Conservation (phyloP, 2,797 vertebrate genomes). For the Dallia pectoralis region DNA sequence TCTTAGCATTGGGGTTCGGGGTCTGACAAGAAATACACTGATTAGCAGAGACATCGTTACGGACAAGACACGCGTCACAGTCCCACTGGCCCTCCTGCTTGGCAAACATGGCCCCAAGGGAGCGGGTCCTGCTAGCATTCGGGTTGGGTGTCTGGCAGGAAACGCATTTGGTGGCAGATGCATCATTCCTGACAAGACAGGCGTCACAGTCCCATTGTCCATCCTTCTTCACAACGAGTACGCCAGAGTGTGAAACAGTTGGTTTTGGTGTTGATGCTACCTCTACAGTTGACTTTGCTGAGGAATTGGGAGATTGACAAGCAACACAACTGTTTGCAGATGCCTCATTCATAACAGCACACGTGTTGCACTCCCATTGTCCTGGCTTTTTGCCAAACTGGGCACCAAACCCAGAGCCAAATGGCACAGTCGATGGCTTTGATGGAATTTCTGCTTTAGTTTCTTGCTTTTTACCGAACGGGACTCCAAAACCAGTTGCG, state of each 20-base stretch:
- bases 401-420: constrained; percentile 45
- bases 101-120: constrained; percentile 52
- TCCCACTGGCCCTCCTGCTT: constrained; percentile 74
- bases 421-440: constrained; percentile 21
- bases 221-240: constrained; percentile 76
- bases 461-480: constrained; percentile 62
- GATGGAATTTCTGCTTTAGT: constrained; percentile 50
- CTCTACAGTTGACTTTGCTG: constrained; percentile 47
- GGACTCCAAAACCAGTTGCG: constrained; percentile 57
- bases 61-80: constrained; percentile 71
- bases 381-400: constrained; percentile 78
- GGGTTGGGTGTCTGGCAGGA: constrained; percentile 59
- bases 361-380: constrained; percentile 80
- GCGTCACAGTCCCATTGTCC: constrained; percentile 86
- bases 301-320: constrained; percentile 72
- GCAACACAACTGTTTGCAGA: constrained; percentile 71
- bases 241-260: constrained; percentile 45
- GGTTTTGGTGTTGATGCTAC: constrained; percentile 23
- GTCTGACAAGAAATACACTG: constrained; percentile 80
- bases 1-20: constrained; percentile 75
- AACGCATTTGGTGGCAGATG: constrained; percentile 55
- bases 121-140: constrained; percentile 6
- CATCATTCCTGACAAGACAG: constrained; percentile 81
- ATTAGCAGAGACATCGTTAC: constrained; percentile 71
- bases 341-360: constrained; percentile 75